These are phyloP conservation scores for Aphidoletes aphidimyza DNA, from an alignment of 2,888 invertebrate species.

Conservation along the genomic window DNA sequence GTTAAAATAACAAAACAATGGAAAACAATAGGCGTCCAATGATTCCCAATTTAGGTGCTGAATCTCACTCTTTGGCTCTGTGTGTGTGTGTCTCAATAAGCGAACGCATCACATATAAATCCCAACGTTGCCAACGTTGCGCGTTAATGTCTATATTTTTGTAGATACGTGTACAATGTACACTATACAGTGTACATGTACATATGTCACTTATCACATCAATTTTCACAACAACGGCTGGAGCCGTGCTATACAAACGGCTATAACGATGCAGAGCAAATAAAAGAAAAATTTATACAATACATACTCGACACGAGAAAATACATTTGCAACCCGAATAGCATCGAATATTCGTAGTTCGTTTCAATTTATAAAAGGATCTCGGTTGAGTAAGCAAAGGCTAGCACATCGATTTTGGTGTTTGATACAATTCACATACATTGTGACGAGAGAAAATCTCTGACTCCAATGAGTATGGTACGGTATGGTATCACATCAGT, in stretches of 20 bases:
- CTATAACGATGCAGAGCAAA: no score
- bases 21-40: not conserved
- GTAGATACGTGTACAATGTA: no score
- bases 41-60: not conserved
- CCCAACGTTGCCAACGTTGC: not conserved
- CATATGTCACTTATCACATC: conserved; percentile 2
- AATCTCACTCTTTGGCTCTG: no score
- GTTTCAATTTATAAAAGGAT: not conserved
- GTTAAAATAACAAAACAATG: not conserved
- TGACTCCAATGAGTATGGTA: not conserved
- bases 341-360: not conserved
- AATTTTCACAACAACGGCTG: not conserved
- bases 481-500: not conserved
- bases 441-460: not conserved
- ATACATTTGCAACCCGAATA: no score
- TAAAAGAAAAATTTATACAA: no score
- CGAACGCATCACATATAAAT: not conserved
- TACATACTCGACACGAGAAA: no score
- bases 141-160: not conserved
- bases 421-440: not conserved
- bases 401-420: not conserved
- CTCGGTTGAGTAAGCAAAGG: not conserved
- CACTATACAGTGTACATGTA: not conserved
- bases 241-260: no score
- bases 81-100: no score